Conservation (phyloP, 2,888 invertebrate species). For the Linhomoeus sp. region DNA sequence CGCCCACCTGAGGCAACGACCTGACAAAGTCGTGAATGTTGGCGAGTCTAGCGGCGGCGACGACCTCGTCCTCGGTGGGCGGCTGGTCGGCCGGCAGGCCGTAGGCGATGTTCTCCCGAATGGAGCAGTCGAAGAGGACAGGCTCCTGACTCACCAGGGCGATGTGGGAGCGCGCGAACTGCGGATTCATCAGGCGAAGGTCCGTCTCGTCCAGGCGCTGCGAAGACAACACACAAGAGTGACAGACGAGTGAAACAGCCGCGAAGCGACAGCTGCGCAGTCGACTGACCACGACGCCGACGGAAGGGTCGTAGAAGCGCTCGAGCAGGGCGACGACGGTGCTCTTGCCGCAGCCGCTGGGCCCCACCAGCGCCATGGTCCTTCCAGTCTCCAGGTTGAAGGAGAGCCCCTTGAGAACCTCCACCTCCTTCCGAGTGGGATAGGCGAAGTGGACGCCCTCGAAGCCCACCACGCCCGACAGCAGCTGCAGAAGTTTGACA, state of each 20-base stretch:
- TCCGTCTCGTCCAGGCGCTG: slow-evolving; percentile 29
- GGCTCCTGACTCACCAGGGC: slow-evolving; percentile 85
- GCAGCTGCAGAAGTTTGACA: slow-evolving; percentile 12
- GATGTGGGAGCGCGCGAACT: slow-evolving; percentile 49
- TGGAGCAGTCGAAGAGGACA: slow-evolving; percentile 63
- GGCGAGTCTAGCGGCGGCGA: slow-evolving; percentile 28
- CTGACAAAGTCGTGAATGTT: slow-evolving; percentile 33
- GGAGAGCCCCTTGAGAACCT: slow-evolving; percentile 9
- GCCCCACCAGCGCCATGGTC: slow-evolving; percentile 32
- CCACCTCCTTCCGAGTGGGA: slow-evolving; percentile 26
- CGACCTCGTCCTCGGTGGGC: slow-evolving; percentile 23
- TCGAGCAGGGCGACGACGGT: slow-evolving; percentile 45
- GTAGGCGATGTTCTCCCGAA: slow-evolving; percentile 33
- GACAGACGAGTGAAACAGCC: too few species aligned
- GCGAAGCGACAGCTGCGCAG: slow-evolving; percentile 8
- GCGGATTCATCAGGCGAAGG: slow-evolving; percentile 44
- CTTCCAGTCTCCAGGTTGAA: slow-evolving; percentile 16
- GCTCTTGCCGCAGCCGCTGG: too few species aligned
- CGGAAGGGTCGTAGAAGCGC: slow-evolving; percentile 56
- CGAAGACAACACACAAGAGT: too few species aligned
- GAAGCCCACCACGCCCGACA: slow-evolving; percentile 18
- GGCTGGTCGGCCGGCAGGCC: slow-evolving; percentile 15
- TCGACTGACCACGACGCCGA: slow-evolving; percentile 42
- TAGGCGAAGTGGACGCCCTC: slow-evolving; percentile 27
- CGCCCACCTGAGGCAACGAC: slow-evolving; percentile 24